Conservation (phyloP, 2,888 invertebrate species). For the Rhagium mordax region DNA sequence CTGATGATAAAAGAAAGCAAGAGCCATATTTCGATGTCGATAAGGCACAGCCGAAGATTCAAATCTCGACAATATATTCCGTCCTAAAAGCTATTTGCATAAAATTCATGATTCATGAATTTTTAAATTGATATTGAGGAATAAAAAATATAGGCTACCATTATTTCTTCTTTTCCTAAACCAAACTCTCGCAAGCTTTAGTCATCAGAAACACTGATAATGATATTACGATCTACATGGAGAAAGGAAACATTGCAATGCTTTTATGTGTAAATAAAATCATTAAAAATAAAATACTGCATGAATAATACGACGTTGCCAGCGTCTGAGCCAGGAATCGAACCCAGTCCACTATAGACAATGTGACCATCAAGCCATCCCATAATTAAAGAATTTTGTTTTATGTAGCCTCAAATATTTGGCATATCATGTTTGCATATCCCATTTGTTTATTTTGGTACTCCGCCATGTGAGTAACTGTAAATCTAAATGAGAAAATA, state of each 20-base stretch:
- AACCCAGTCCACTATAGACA: too few species aligned
- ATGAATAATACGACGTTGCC: too few species aligned
- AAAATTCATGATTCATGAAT: not conserved
- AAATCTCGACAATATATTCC: not conserved
- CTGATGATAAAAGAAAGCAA: constrained; percentile 43
- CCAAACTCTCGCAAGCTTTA: not conserved
- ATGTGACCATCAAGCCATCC: too few species aligned
- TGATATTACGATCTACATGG: not conserved
- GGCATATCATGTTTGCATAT: not conserved
- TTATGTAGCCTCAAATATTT: too few species aligned
- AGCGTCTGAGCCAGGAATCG: too few species aligned
- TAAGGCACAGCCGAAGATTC: not conserved
- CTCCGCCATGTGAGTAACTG: not conserved
- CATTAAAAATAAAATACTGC: too few species aligned
- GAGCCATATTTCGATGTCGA: constrained; percentile 17
- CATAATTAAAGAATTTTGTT: too few species aligned
- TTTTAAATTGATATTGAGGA: not conserved
- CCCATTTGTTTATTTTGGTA: constrained; percentile 4
- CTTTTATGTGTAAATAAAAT: not conserved
- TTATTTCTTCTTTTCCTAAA: not conserved
- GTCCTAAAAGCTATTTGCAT: not conserved
- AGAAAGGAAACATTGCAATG: not conserved
- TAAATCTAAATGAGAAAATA: constrained; percentile 20
- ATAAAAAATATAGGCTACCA: not conserved
- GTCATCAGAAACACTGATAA: not conserved